phyloP scores from a whole-genome alignment of 2,888 invertebrate species.

The Lithophane socia region DNA sequence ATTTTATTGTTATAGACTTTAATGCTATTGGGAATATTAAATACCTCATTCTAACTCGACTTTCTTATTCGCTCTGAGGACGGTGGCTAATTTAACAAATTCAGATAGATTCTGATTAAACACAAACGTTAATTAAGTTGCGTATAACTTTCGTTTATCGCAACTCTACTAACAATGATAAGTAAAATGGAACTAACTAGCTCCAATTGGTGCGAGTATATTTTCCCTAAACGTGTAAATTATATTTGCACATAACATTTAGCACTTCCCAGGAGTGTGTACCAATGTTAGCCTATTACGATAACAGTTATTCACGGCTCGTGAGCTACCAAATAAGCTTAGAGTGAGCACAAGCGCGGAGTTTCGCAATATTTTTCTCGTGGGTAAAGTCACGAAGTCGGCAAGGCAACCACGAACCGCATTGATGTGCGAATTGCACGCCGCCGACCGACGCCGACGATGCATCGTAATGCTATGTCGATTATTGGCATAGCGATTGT shows the following conservation, averaged over 20 bases:
- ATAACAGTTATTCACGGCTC: slow-evolving; percentile 83
- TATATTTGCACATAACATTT: slow-evolving; percentile 64
- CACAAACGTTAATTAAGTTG: slow-evolving; percentile 43
- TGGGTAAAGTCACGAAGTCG: slow-evolving; percentile 77
- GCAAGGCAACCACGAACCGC: slow-evolving; percentile 65
- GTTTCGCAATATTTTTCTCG: slow-evolving; percentile 83
- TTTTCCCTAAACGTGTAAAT: slow-evolving; percentile 60
- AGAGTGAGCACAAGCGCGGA: slow-evolving; percentile 69
- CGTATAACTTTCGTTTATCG: slow-evolving; percentile 30
- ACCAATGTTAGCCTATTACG: slow-evolving; percentile 76
- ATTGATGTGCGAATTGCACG: slow-evolving; percentile 70
- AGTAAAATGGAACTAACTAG: slow-evolving; percentile 46
- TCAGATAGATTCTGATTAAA: slow-evolving; percentile 25
- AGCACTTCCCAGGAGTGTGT: slow-evolving; percentile 74
- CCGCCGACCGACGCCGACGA: slow-evolving; percentile 19
- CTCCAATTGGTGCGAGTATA: slow-evolving; percentile 34
- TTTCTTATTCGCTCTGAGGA: slow-evolving; percentile 41
- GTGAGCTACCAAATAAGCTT: slow-evolving; percentile 85
- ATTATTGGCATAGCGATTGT: slow-evolving; percentile 62
- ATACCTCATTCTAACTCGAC: slow-evolving; percentile 54
- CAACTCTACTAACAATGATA: slow-evolving; percentile 43
- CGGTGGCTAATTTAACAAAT: slow-evolving; percentile 27
- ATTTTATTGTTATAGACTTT: slow-evolving; percentile 75
- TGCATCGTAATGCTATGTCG: slow-evolving; percentile 60
- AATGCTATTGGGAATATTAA: slow-evolving; percentile 67